phyloP scores from a whole-genome alignment of 2,797 vertebrate genomes.

The Aeoliscus strigatus region DNA sequence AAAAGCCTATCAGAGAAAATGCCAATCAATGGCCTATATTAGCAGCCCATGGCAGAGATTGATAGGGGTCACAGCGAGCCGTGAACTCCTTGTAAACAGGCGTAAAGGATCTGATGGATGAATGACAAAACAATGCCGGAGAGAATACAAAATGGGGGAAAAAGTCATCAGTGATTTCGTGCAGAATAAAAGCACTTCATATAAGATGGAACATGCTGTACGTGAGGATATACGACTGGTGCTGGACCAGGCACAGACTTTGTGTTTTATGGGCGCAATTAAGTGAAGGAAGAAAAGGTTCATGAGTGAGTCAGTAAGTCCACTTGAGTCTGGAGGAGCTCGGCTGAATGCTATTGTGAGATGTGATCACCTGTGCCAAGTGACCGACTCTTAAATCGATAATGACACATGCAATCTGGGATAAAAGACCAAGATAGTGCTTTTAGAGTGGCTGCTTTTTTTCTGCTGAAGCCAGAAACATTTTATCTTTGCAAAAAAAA shows the following conservation, averaged over 20 bases:
- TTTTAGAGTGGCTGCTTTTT: constrained; percentile 20
- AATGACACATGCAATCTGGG: constrained; percentile 34
- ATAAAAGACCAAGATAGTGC: constrained; percentile 26
- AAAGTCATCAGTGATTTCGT: no score
- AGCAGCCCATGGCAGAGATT: constrained; percentile 24
- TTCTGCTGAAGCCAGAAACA: constrained; percentile 12
- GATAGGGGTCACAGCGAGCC: constrained; percentile 48
- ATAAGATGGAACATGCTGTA: background rate
- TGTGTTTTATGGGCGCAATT: constrained; percentile 33
- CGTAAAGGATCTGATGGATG: background rate
- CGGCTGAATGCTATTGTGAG: constrained; percentile 25
- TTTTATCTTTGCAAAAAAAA: no score
- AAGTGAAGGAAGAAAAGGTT: constrained; percentile 10
- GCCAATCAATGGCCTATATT: constrained; percentile 55
- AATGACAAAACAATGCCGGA: constrained; percentile 18
- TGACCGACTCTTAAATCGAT: constrained; percentile 42
- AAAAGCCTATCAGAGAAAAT: constrained; percentile 49
- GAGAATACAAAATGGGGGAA: no score
- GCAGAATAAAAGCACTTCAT: no score
- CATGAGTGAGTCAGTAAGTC: constrained; percentile 13
- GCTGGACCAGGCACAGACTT: constrained; percentile 11
- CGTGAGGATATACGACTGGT: constrained; percentile 21
- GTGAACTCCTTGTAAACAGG: constrained; percentile 17
- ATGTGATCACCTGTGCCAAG: constrained; percentile 35
- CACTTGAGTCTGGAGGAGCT: constrained; percentile 16